Base-by-base conservation (phyloP, 2,113 vertebrate species). In the Colinus virginianus region DNA sequence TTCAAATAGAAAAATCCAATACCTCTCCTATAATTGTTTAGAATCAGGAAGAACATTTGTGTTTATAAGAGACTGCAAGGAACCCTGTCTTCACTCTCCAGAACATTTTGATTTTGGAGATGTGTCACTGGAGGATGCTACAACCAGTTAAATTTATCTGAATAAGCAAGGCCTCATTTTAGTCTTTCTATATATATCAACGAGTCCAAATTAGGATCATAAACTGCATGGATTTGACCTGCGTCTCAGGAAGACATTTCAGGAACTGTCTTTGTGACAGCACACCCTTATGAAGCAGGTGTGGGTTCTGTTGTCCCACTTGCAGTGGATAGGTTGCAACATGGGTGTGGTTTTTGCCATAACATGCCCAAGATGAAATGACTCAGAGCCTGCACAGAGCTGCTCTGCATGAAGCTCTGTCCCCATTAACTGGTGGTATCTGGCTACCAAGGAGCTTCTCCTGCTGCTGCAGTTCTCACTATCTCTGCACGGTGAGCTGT, bases 91-190 rank as follows among this genome's bases (percentile, higher is more conserved):
- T 72, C 3, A 25, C 77, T 85, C 95, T 95, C 93, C 55, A 93
- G 94, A 95, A 95, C 9, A 53, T 95, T 95, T 91, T 91, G 25
- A 66, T 77, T 82, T 82, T 69, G 28, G 16, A 28, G 42, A 28
- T 32, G 7, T 66, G 22, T 84, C 87, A 63, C 70, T 95, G 89
- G 87, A 89, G 75, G 53, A 78, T 76, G 87, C 81, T 89, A 25
- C 26, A 84, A 22, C 7, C 4, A 34, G 2, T 59, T 78, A 62
- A 48, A 7, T 53, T 18, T 58, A 42, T 38, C 36, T 72, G 43
- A 78, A 40, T 23, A 22, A 64, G 3, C 25, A 66, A 55, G n/a
- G 19, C 3, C 12, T 30, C 42, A 6, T 43, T 55, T 83, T 75
- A 7, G 11, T 48, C 5, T 64, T 82, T 59, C 10, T 55, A 36